phyloP scores from a whole-genome alignment of 2,113 vertebrate species.

The Epinephelus lanceolatus region DNA sequence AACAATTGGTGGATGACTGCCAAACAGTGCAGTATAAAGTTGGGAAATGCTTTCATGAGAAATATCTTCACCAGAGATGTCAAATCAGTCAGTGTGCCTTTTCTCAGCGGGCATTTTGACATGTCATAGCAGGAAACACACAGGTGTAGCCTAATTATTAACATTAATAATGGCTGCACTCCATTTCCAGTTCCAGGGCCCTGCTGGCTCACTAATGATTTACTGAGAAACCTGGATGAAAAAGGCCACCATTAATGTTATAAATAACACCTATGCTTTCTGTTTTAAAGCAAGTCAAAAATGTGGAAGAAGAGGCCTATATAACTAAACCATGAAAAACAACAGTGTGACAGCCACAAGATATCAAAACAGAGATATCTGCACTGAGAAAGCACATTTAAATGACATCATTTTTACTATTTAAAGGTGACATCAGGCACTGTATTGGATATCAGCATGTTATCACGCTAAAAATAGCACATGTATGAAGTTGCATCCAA shows the following conservation, averaged over 20 bases:
- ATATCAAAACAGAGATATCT: not conserved
- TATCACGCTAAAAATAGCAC: not conserved
- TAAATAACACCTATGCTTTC: slow-evolving; percentile 27
- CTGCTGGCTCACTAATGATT: slow-evolving; percentile 11
- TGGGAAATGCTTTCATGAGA: not conserved
- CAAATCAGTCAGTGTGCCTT: not conserved
- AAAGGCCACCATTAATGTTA: slow-evolving; percentile 2
- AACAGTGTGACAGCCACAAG: not conserved
- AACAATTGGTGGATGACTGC: not conserved
- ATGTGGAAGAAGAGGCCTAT: slow-evolving; percentile 1
- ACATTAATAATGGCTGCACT: slow-evolving; percentile 35
- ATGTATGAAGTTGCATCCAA: not conserved
- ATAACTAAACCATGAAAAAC: not conserved
- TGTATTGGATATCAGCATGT: too few relatives aligned
- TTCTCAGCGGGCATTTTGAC: slow-evolving; percentile 7
- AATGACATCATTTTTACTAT: not conserved
- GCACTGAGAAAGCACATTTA: not conserved
- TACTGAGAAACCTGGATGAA: slow-evolving; percentile 3
- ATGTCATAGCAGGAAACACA: slow-evolving; percentile 13
- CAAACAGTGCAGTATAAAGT: not conserved
- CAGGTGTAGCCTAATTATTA: slow-evolving; percentile 21
- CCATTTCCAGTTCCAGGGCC: slow-evolving; percentile 27
- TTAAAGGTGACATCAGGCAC: not conserved
- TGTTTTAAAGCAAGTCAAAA: not conserved
- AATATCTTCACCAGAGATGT: slow-evolving; percentile 4